A percentile compares a stretch with the other conserved stretches of the same genome.
These are phyloP conservation scores for Diceros bicornis DNA, from an alignment of 2,797 vertebrate genomes.

Conservation along the genomic window DNA sequence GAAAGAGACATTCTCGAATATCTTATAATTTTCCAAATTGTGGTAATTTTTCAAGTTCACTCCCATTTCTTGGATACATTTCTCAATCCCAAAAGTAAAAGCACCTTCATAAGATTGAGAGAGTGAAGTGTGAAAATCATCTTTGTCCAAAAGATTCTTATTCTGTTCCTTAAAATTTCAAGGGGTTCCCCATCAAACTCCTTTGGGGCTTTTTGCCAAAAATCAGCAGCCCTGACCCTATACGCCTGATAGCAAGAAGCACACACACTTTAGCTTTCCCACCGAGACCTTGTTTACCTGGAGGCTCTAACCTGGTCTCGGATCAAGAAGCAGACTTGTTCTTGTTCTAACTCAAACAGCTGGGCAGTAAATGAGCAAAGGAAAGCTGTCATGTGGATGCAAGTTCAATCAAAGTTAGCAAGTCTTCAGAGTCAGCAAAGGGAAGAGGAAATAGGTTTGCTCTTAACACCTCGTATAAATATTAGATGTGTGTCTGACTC, in stretches of 20 bases:
- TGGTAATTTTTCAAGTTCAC: background rate
- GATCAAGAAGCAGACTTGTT: background rate
- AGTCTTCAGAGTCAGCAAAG: background rate
- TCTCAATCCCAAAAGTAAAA: background rate
- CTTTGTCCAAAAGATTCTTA: background rate
- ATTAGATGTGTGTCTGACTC: background rate
- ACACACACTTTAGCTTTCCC: background rate
- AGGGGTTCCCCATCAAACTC: background rate
- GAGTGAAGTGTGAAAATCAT: background rate
- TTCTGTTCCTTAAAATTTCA: background rate
- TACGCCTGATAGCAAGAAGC: fast-evolving
- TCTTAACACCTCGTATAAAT: background rate
- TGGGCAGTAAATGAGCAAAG: background rate
- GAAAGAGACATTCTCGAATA: background rate
- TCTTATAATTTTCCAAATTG: background rate
- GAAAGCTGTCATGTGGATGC: background rate
- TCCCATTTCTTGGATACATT: background rate
- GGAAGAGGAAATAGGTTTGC: background rate
- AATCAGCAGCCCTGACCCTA: background rate
- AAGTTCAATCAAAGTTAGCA: background rate
- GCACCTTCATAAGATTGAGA: background rate
- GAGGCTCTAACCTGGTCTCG: background rate
- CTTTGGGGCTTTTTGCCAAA: background rate
- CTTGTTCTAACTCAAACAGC: background rate
- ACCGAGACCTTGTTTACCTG: background rate